Evolutionary conservation across 2,113 vertebrate genomes (phyloP), one percentile per base, ranked within the genome.

Genomic region (Rousettus leschenaultii): DNA sequence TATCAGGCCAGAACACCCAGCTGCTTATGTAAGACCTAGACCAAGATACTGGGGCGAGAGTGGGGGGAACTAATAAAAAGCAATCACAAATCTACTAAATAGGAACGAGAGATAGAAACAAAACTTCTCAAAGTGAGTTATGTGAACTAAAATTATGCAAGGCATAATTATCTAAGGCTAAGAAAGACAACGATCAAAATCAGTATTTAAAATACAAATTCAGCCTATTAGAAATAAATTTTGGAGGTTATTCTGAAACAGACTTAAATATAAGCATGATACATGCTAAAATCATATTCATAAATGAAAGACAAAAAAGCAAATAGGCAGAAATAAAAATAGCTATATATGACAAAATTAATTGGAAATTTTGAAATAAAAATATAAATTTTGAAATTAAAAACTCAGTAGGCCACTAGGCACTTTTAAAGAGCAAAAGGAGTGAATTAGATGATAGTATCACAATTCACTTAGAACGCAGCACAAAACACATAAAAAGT

Each of bases 331-430:
- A 95, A 95, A 85, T 84, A 80, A 85, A 22, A 91, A 88, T 53
- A 57, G 61, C 16, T 86, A 15, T 45, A 38, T 15, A 70, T 33
- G 24, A 24, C 45, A 91, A 88, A 84, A 89, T 24, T 84, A 24
- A 94, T 95, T 18, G 40, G 24, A 90, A 90, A 51, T n/a, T 94
- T 89, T 73, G 48, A 89, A 79, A 63, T 45, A 84, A 78, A 95
- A 59, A 75, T 63, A 43, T 3, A 38, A 40, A 68, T 40, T 71
- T 71, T 90, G 38, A 78, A 82, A 63, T 61, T 75, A 57, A 86
- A 80, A 95, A 30, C 22, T 57, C 65, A 51, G 55, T 83, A 79
- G 26, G 15, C 15, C 43, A 61, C 7, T n/a, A 55, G 18, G 55
- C 6, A 74, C 30, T 83, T 35, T 45, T 71, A 30, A 93, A 83